Base-by-base conservation (phyloP, 2,888 invertebrate genomes). In the Argyra leucocephala region DNA sequence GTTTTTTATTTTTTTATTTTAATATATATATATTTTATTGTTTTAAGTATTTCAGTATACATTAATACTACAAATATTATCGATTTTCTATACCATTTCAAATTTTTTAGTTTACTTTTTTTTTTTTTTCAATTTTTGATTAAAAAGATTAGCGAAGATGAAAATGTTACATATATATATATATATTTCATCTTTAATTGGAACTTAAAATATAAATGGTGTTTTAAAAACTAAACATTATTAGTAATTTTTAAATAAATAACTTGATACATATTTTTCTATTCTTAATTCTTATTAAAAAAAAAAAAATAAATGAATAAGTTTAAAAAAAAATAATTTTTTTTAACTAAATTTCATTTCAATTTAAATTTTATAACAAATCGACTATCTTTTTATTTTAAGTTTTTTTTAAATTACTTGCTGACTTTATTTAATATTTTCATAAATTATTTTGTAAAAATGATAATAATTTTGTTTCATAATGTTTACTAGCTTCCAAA, bases 401-500 rank as follows among this genome's bases (percentile, higher is more conserved):
- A 2, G 31, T 31, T 48, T 48, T 48, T 15, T 48, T 48, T 48
- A 18, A 48, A 15, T 37, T 37, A 18, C 12, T 18, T 48, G 15
- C 18, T 48, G 48, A 48, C 48, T 48, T 18, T 2, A 10, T 31
- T 48, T n/a, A 48, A 48, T 2, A 48, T 48, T 48, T 18, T 81
- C 82, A 89, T 81, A 90, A 84, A 78, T 87, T 81, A 75, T 89
- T 88, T 79, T 96, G 93, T 71, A 98, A 82, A 80, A 96, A 97
- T 71, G 93, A 93, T 66, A 98, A 82, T 67, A 98, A 82, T 63
- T 92, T 93, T 9, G 96, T 95, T 81, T 98, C 97, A 79, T 96
- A 96, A 80, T 98, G 97, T 80, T 95, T 95, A 73, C 93, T 95
- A 37, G 95, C 92, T 80, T 95, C 94, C 76, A 94, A 84, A 74